Percentiles rank a stretch among this genome's conserved stretches.
Evolutionary conservation across 37 sponge, comb jelly and placozoan genomes (phyloP).

Genomic region (Amphimedon queenslandica): DNA sequence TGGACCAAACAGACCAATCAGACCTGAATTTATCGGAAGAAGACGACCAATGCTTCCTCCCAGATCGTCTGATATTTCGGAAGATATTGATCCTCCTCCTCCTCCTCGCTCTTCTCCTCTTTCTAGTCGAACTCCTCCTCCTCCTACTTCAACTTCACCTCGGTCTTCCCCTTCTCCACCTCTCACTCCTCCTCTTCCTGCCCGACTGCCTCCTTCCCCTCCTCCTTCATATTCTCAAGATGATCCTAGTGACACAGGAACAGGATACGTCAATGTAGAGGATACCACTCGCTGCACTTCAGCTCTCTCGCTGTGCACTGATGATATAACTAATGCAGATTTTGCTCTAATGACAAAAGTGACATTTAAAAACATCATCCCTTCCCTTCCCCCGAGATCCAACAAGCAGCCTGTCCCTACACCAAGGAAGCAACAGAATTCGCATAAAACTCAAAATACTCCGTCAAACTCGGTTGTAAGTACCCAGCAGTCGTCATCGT

Average conservation of each 20-base stretch:
- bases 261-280: too few species aligned
- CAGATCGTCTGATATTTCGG: too few species aligned
- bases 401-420: not conserved
- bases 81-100: not conserved
- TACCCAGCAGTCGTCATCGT: too few species aligned
- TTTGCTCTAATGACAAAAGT: not conserved
- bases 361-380: not conserved
- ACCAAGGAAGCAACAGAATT: too few species aligned
- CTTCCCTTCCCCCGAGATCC: not conserved
- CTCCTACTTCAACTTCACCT: too few species aligned
- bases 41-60: too few species aligned
- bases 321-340: not conserved
- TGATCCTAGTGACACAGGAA: not conserved
- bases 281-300: not conserved
- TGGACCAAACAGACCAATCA: too few species aligned
- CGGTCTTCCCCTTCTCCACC: not conserved
- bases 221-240: not conserved
- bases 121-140: not conserved
- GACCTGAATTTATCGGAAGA: too few species aligned
- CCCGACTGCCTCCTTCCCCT: not conserved
- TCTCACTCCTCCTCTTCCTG: not conserved
- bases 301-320: not conserved
- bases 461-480: too few species aligned
- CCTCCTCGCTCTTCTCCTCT: not conserved
- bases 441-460: too few species aligned